Base-by-base conservation (phyloP, 2,888 invertebrate species). In the Amiota communis region DNA sequence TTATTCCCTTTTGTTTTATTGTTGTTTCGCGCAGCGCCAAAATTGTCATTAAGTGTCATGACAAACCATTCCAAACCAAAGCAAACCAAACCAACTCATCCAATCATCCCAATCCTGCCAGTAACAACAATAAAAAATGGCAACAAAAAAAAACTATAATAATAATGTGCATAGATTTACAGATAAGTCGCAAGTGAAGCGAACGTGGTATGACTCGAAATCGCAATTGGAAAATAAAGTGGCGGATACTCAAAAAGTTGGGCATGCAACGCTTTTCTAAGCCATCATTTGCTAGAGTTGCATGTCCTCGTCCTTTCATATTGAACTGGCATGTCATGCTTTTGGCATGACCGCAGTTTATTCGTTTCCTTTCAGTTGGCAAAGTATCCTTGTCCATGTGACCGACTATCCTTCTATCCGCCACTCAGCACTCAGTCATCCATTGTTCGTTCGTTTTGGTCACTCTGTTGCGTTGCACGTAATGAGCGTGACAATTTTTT, bases 401-500 rank as follows among this genome's bases (percentile, higher is more conserved):
- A 2, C 8, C 15, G 11, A 8, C 11, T 2, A 20, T 17, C 59
- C 20, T 15, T n/a, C 3, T 23, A 23, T 23, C 23, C 23, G 1
- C 23, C 23, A 23, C 3, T 3, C 57, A 8, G 0, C 57, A 15
- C 2, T 13, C 53, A 8, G 1, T 13, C 53, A 8, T 1, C n/a
- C 53, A 13, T 12, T 13, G 15, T 10, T 53, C 13, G 46, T 12
- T 63, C 13, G 46, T 46, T 53, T 17, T 36, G 63, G 63, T 63
- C 63, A 63, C 36, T 23, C 15, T 12, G 11, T 36, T 36, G 36
- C 36, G 36, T 36, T 36, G 36, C 36, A 36, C 46, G 11, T 46
- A 68, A 53, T 23, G 67, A 68, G 67, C 67, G 67, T 68, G 67
- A 68, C 67, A 68, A 68, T 20, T 68, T 65, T 67, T n/a, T 59